phyloP scores from a whole-genome alignment of 2,797 vertebrate genomes.

The Momotus momota region DNA sequence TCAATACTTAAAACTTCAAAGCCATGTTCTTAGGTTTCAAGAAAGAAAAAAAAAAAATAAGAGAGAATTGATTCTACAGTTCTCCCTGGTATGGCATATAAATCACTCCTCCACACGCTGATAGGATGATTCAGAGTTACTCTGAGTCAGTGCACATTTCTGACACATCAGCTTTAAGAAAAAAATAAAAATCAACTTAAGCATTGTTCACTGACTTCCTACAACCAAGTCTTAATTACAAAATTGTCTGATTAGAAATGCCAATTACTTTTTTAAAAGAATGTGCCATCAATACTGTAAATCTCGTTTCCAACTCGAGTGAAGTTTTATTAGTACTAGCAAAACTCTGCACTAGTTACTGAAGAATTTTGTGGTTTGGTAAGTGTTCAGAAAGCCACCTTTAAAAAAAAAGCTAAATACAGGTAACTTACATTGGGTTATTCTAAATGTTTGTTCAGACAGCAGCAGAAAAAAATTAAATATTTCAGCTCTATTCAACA shows the following conservation, averaged over 20 bases:
- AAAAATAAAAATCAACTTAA: neutral
- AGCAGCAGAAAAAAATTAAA: neutral
- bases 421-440: neutral
- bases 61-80: neutral
- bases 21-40: neutral
- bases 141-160: constrained; percentile 24
- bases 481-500: neutral
- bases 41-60: neutral
- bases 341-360: neutral
- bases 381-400: neutral
- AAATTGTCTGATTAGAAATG: neutral
- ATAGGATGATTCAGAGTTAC: constrained; percentile 57
- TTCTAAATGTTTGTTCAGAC: neutral
- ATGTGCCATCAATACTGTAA: neutral
- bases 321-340: neutral
- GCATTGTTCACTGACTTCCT: constrained; percentile 27
- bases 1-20: neutral
- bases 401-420: neutral
- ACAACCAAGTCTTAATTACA: neutral
- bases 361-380: neutral
- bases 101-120: constrained; percentile 21
- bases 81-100: neutral
- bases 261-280: neutral
- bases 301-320: neutral
- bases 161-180: constrained; percentile 19